These are phyloP conservation scores for Hemiscyllium ocellatum DNA, from an alignment of 2,113 vertebrate species.

Conservation along the genomic window DNA sequence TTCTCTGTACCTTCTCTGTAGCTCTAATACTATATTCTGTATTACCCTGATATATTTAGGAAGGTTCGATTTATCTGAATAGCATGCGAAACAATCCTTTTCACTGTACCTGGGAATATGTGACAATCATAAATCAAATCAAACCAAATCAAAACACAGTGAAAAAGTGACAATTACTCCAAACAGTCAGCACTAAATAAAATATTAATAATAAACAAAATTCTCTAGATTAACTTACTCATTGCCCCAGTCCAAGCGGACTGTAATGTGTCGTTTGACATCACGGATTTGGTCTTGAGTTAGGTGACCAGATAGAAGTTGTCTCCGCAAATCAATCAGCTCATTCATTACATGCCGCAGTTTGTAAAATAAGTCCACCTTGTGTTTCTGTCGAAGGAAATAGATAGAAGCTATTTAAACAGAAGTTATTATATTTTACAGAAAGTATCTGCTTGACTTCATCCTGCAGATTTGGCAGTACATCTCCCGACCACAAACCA, in stretches of 20 bases:
- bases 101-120: no score
- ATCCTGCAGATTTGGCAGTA: neutral
- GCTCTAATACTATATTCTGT: no score
- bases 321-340: conserved; percentile 88
- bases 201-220: neutral
- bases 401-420: neutral
- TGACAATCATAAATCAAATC: no score
- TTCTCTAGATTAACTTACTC: conserved; percentile 70
- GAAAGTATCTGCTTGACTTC: neutral
- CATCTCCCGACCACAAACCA: neutral
- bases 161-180: neutral
- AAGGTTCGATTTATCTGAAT: no score
- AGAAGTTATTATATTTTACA: neutral
- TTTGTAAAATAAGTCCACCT: conserved; percentile 93
- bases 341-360: conserved; percentile 96
- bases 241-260: conserved; percentile 93
- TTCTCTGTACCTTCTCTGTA: no score
- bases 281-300: conserved; percentile 91
- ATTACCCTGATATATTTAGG: no score
- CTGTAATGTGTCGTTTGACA: conserved; percentile 89
- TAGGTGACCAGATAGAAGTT: conserved; percentile 88
- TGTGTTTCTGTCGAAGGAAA: conserved; percentile 72
- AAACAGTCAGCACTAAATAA: neutral
- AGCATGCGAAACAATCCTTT: no score
- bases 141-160: neutral